Evolutionary conservation across 2,113 vertebrate species (phyloP), one percentile per base, ranked within the genome.

Genomic region (Sander vitreus): DNA sequence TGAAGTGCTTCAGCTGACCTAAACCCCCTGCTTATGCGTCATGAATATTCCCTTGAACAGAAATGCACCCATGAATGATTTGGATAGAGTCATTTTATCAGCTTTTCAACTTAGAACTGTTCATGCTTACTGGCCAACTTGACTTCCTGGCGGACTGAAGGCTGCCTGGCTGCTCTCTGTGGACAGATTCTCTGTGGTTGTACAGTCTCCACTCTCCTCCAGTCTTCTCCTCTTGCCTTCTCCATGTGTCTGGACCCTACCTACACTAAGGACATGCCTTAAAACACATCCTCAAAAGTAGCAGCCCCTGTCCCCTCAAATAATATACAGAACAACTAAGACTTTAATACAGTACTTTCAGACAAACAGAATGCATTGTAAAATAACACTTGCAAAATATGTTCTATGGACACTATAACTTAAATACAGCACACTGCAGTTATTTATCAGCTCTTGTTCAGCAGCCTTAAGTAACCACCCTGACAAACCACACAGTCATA

Each of bases 181-280:
- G 67, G 66, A 76, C 84, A 78, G 36, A 83, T 59, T 43, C 54
- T 68, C 63, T 72, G 58, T 81, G 70, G 72, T 76, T 74, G 48
- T 79, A 76, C 81, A 60, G 69, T 80, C 76, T 85, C 72, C 54
- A 39, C 66, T 73, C 65, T 70, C 63, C 75, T 84, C 59, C 80
- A 47, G 59, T 80, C 68, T 75, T 30, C 58, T 83, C 85, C 62
- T 86, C 64, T 85, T 83, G 87, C 88, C 87, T 91, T 90, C 80
- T 85, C 74, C 81, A 58, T 36, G 85, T 93, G 88, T 92, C 76
- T 78, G 90, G 90, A 93, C 91, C 83, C 86, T 67, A 72, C 64
- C 51, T 85, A 66, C 78, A 74, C 84, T 84, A 77, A 89, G 83
- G 82, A 90, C 90, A 86, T 90, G 93, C 93, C 93, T 93, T 93